A percentile compares a stretch with the other conserved stretches of the same genome.
These are phyloP conservation scores for Rhea pennata DNA, from an alignment of 2,113 vertebrate species.

Conservation along the genomic window DNA sequence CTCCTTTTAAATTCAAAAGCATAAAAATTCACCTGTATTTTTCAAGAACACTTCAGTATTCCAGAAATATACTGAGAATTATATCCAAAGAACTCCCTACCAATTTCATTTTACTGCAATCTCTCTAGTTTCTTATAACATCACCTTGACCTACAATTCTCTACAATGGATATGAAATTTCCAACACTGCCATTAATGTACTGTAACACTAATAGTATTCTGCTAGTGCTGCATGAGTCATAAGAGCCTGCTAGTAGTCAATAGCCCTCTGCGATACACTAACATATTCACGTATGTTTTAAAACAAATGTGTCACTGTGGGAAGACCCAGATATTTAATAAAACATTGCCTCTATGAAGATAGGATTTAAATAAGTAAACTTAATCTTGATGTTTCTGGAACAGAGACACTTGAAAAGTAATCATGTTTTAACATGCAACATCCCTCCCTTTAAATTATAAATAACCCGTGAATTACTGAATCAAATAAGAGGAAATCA, in stretches of 20 bases:
- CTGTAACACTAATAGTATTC: not conserved
- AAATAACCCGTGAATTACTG: not conserved
- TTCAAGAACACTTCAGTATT: not conserved
- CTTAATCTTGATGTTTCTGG: not conserved
- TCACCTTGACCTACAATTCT: not conserved
- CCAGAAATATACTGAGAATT: not conserved
- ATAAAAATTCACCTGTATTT: not conserved
- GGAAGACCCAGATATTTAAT: not conserved
- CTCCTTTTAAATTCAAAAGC: not conserved
- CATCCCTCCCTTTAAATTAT: not conserved
- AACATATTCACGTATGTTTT: not conserved
- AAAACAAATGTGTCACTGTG: not conserved
- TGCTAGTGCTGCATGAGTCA: not conserved
- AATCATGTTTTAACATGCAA: not conserved
- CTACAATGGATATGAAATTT: not conserved
- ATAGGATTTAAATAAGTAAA: not conserved
- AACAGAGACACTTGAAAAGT: not conserved
- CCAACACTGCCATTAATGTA: not conserved
- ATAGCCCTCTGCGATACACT: too few relatives aligned
- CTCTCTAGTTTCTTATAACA: not conserved
- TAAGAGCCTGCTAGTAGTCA: too few relatives aligned
- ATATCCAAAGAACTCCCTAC: not conserved
- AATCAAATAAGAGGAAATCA: not conserved
- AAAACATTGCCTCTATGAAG: not conserved
- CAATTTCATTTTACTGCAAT: not conserved